Evolutionary conservation across 2,888 invertebrate species (phyloP).

Genomic region (Chaetogeoica ovagalla): DNA sequence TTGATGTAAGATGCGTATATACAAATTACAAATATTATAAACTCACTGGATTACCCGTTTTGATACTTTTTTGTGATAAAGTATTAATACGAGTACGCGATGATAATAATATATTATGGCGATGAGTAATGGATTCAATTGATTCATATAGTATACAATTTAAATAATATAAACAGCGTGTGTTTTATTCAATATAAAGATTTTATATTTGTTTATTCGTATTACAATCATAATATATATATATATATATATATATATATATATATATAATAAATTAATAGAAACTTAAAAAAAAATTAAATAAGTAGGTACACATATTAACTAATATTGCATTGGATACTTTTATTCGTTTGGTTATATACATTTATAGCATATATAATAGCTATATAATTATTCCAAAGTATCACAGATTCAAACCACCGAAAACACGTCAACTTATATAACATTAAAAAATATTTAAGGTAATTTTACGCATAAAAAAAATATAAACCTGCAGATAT

Average conservation of each 20-base stretch:
- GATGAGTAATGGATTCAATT: not conserved
- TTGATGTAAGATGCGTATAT: too few species aligned
- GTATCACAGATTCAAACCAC: conserved; percentile 41
- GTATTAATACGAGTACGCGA: too few species aligned
- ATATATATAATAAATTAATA: conserved; percentile 42
- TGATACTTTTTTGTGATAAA: too few species aligned
- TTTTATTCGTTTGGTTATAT: conserved; percentile 25
- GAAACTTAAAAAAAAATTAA: conserved; percentile 41
- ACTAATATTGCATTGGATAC: conserved; percentile 32
- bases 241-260: conserved; percentile 7
- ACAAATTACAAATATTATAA: too few species aligned
- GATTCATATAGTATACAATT: not conserved
- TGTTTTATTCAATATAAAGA: conserved; percentile 1
- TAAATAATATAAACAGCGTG: not conserved
- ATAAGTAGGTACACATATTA: conserved; percentile 42
- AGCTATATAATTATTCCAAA: conserved; percentile 31
- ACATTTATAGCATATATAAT: conserved; percentile 22
- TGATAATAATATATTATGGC: too few species aligned
- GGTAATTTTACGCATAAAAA: conserved; percentile 31
- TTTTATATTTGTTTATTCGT: conserved; percentile 28
- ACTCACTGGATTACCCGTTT: too few species aligned
- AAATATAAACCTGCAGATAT: conserved; percentile 13
- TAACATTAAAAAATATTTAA: conserved; percentile 8
- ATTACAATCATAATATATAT: conserved; percentile 4
- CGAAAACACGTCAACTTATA: conserved; percentile 16